phyloP scores from a whole-genome alignment of 1,140 invertebrate genomes.

The Nebria ingens region DNA sequence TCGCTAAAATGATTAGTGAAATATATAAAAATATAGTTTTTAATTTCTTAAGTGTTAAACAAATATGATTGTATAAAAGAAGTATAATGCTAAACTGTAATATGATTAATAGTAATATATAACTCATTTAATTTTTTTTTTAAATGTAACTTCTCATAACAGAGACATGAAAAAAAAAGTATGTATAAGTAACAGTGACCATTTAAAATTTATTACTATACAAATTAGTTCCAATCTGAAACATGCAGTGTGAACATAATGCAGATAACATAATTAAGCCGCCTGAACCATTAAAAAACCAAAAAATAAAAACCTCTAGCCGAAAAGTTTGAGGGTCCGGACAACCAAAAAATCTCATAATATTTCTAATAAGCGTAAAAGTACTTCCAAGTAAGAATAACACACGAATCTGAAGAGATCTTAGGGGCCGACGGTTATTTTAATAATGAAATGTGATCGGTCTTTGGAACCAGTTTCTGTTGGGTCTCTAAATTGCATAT shows the following conservation, averaged over 20 bases:
- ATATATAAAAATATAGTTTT: too few species aligned
- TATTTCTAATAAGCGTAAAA: conserved; percentile 3
- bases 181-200: too few species aligned
- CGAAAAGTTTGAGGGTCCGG: neutral
- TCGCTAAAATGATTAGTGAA: too few species aligned
- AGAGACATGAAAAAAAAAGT: too few species aligned
- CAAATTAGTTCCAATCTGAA: neutral
- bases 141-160: too few species aligned
- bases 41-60: too few species aligned
- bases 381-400: neutral
- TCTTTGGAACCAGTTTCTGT: conserved; percentile 1
- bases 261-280: conserved; percentile 1
- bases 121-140: too few species aligned
- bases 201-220: neutral
- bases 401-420: neutral
- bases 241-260: neutral
- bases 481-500: conserved; percentile 8
- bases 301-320: too few species aligned
- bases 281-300: too few species aligned
- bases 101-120: too few species aligned
- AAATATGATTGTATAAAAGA: too few species aligned
- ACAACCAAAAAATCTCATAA: neutral
- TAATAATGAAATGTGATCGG: conserved; percentile 1
- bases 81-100: too few species aligned
- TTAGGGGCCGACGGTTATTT: neutral